Conservation (phyloP, 2,113 vertebrate species). For the Numida meleagris region DNA sequence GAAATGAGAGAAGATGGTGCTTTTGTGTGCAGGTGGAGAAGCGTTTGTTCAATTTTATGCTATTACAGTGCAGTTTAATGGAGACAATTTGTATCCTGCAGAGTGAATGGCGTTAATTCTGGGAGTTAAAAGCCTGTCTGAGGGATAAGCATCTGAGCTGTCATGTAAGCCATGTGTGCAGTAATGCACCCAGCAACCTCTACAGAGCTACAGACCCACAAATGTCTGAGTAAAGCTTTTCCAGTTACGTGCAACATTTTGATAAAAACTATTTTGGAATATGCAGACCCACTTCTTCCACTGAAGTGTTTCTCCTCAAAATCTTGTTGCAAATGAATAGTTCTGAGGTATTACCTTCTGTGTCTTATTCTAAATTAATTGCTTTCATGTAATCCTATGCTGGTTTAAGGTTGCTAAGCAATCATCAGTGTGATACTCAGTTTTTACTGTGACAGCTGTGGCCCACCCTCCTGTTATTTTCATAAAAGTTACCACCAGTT, state of each 20-base stretch:
- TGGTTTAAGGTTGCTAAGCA: constrained; percentile 46
- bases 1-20: not conserved
- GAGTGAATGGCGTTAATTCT: not conserved
- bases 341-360: not conserved
- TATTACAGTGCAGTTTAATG: not conserved
- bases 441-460: not conserved
- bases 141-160: not conserved
- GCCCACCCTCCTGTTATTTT: not conserved
- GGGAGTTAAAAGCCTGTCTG: not conserved
- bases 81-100: not conserved
- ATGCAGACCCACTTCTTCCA: not conserved
- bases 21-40: not conserved
- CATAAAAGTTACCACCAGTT: not conserved
- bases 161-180: not conserved
- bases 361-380: not conserved
- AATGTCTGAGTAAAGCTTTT: not conserved
- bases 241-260: not conserved
- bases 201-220: not conserved
- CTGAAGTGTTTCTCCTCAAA: not conserved
- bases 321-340: not conserved
- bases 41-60: not conserved
- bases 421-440: not conserved
- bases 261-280: not conserved
- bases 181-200: not conserved
- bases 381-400: not conserved